Percentiles rank a stretch among this genome's conserved stretches.
These are phyloP conservation scores for Chironomus striatipennis DNA, from an alignment of 1,140 invertebrate genomes.

Conservation along the genomic window DNA sequence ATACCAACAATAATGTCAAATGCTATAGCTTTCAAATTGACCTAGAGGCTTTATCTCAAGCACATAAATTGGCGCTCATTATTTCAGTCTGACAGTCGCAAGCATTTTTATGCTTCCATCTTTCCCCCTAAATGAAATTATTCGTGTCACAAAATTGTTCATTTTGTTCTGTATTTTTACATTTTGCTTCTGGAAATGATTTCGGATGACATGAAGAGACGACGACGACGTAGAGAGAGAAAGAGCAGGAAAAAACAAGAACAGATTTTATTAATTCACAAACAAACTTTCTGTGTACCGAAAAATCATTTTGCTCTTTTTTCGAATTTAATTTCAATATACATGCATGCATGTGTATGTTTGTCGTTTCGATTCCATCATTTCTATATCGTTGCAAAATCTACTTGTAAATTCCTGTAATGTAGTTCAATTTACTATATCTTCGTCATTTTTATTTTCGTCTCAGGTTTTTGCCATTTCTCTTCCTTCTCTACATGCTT, in stretches of 20 bases:
- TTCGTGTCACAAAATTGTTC: conserved; percentile 9
- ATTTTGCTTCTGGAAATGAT: neutral
- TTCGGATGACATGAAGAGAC: neutral
- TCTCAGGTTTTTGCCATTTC: no score
- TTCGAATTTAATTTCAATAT: neutral
- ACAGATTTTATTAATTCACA: conserved; percentile 23
- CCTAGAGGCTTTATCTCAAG: neutral
- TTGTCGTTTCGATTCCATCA: neutral
- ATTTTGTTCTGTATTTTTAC: neutral
- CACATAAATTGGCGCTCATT: conserved; percentile 12
- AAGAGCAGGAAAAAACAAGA: neutral
- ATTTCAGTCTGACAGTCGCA: conserved; percentile 6
- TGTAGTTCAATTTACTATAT: neutral
- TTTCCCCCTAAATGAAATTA: neutral
- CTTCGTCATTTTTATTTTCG: neutral
- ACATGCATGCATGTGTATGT: neutral
- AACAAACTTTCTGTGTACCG: neutral
- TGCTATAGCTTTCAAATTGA: neutral
- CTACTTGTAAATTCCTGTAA: neutral
- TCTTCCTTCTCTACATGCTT: no score
- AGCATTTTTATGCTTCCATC: neutral
- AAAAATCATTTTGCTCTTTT: neutral
- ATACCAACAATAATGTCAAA: no score
- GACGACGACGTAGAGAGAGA: neutral
- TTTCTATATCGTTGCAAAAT: neutral